These are phyloP conservation scores for Muscicapa adusta DNA, from an alignment of 2,113 vertebrate species.

Conservation along the genomic window DNA sequence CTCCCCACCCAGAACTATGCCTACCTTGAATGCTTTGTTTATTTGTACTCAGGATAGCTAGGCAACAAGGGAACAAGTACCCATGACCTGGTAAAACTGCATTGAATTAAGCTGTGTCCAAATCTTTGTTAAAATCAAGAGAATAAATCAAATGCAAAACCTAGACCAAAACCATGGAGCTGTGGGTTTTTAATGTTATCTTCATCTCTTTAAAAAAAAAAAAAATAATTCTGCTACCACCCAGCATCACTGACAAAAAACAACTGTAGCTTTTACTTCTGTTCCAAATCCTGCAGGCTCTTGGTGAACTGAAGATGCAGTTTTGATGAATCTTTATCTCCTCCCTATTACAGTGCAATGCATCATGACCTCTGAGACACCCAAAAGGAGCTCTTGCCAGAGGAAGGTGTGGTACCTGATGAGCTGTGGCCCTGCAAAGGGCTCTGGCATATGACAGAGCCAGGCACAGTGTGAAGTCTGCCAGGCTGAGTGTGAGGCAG, in stretches of 20 bases:
- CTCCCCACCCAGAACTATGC: background rate
- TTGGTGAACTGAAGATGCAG: background rate
- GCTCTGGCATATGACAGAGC: background rate
- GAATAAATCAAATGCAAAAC: background rate
- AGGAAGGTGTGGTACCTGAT: background rate
- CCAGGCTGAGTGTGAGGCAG: background rate
- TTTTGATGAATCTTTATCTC: background rate
- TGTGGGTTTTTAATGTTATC: background rate
- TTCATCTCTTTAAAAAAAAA: background rate
- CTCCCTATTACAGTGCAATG: background rate
- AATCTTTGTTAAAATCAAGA: background rate
- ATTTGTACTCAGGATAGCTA: background rate
- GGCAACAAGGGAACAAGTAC: conserved; percentile 1
- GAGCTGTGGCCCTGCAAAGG: background rate
- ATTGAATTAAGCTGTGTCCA: background rate
- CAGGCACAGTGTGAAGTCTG: background rate
- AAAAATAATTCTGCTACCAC: background rate
- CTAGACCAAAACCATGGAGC: background rate
- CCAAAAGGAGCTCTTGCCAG: background rate
- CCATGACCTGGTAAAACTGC: background rate
- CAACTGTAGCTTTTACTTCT: background rate
- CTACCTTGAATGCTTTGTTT: conserved; percentile 29
- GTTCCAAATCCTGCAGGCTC: background rate
- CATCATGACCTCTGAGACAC: background rate
- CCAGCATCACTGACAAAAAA: background rate